phyloP scores from a whole-genome alignment of 2,113 vertebrate genomes.

The Caranx melampygus region DNA sequence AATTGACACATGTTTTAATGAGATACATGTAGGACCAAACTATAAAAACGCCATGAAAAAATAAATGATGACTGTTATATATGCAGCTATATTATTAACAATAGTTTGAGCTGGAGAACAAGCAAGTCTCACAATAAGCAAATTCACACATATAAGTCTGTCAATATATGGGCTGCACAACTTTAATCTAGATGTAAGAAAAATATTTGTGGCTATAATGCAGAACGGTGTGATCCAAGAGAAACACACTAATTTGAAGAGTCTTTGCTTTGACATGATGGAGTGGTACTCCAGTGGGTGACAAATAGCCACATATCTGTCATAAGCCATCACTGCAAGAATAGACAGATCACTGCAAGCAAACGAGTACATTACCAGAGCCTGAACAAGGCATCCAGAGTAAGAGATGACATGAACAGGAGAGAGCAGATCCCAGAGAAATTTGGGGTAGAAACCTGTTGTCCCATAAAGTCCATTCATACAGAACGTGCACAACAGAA shows the following conservation, averaged over 20 bases:
- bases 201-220: conserved; percentile 3
- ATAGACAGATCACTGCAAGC: conserved; percentile 53
- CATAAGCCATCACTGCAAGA: conserved; percentile 58
- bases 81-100: conserved; percentile 3
- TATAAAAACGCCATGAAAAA: conserved; percentile 43
- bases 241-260: conserved; percentile 24
- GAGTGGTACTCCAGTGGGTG: conserved; percentile 55
- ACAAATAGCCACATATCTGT: conserved; percentile 71
- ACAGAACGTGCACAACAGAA: conserved; percentile 58
- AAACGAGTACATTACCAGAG: conserved; percentile 35
- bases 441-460: conserved; percentile 62
- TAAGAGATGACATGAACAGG: conserved; percentile 54
- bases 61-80: conserved; percentile 35
- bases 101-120: conserved; percentile 35
- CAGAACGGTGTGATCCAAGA: conserved; percentile 37
- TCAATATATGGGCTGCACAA: conserved; percentile 41
- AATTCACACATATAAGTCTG: conserved; percentile 56
- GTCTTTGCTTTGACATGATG: conserved; percentile 48
- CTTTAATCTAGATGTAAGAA: conserved; percentile 15
- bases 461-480: conserved; percentile 63
- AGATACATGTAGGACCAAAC: conserved; percentile 64
- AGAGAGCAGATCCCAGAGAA: conserved; percentile 57
- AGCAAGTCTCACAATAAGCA: conserved; percentile 50
- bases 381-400: conserved; percentile 57
- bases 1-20: conserved; percentile 47